Base-by-base conservation (phyloP, 1,140 invertebrate species). In the Kradibia gibbosae region DNA sequence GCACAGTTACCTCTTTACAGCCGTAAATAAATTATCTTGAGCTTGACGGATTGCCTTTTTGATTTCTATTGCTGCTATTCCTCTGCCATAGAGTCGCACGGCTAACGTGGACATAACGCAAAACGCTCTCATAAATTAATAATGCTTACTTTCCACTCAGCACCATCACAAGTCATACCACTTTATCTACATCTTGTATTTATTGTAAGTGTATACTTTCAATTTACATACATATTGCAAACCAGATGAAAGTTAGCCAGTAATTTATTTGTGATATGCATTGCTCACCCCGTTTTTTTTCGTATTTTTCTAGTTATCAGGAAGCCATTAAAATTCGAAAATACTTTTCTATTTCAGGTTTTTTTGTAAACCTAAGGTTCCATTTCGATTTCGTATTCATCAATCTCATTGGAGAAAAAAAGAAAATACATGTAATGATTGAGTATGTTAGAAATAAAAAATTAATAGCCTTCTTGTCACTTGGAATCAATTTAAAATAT, bases 141-240 rank as follows among this genome's bases (percentile, higher is more conserved):
- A 80, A 75, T 62, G 45, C 65, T 75, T 72, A 72, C 79, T 75
- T 74, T 80, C 45, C 79, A 62, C 55, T 71, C 71, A n/a, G 57
- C 71, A 34, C 62, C n/a, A 50, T 36, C 28, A 65, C 78, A 22
- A 36, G 31, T 34, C 39, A 57, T 74, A 50, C 62, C 76, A 55
- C 78, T 80, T 80, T 80, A 80, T 80, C 79, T 80, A 80, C 79
- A 80, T 80, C 79, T 80, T 48, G 55, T 80, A 67, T 80, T 80
- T 80, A 80, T 80, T 80, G 67, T 80, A 80, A 80, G 72, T 80
- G 72, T 80, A 55, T 80, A 80, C 79, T 80, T 80, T 80, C 79
- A 60, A 80, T 80, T 80, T 80, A 67, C 79, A 80, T 80, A 39
- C 79, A 75, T 74, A 75, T 75, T 80, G 57, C 79, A 36, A 42